Conservation (phyloP, 2,113 vertebrate species). For the Piprites chloris region DNA sequence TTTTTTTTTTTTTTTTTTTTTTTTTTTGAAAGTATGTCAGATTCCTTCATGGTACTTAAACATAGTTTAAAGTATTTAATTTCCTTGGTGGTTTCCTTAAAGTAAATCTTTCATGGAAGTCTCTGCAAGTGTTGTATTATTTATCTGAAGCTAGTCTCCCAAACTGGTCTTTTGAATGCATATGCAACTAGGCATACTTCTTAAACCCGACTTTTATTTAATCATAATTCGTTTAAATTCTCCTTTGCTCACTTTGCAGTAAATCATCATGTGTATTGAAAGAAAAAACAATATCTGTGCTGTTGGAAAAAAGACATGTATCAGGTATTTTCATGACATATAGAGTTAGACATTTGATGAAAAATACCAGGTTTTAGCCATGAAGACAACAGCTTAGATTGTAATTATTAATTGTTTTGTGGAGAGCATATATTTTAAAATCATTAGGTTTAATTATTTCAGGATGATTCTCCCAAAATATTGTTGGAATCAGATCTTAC, state of each 20-base stretch:
- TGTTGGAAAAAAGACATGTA: neutral
- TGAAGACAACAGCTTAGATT: neutral
- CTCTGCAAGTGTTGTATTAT: constrained; percentile 48
- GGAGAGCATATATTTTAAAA: neutral
- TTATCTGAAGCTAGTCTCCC: constrained; percentile 39
- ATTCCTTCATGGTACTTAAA: constrained; percentile 38
- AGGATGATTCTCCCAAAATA: neutral
- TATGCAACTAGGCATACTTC: constrained; percentile 6
- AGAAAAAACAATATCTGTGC: neutral
- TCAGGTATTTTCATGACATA: neutral
- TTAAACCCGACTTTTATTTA: constrained; percentile 4
- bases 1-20: neutral
- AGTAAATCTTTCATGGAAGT: constrained; percentile 56
- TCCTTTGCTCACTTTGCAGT: neutral
- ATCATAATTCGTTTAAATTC: neutral
- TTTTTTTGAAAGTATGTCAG: neutral
- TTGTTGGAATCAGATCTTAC: neutral
- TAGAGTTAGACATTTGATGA: neutral
- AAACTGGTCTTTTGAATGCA: constrained; percentile 15
- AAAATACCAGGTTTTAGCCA: neutral
- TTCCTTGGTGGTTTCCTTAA: constrained; percentile 47
- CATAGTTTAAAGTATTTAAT: constrained; percentile 48
- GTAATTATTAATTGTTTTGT: neutral
- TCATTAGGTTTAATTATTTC: neutral
- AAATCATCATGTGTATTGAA: neutral